phyloP scores from a whole-genome alignment of 2,888 invertebrate species.

The Pseudococcus jackbeardsleyi region DNA sequence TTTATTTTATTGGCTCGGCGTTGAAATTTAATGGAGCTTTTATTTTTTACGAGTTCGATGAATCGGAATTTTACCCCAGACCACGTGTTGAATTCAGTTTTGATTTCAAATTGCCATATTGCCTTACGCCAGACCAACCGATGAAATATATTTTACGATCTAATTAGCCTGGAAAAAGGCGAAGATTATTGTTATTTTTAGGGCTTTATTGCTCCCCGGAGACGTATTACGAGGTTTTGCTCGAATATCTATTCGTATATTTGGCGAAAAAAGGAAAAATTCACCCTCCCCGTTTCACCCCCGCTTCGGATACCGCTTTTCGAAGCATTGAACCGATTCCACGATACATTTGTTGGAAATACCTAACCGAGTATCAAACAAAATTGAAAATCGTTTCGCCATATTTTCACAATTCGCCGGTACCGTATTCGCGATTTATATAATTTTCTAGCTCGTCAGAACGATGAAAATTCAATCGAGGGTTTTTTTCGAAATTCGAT shows the following conservation, averaged over 20 bases:
- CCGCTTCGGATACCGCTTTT: neutral
- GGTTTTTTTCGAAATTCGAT: neutral
- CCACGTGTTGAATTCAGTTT: neutral
- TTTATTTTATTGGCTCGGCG: neutral
- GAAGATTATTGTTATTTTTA: slow-evolving; percentile 31
- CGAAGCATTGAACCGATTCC: neutral
- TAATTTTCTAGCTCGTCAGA: slow-evolving; percentile 29
- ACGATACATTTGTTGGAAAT: slow-evolving; percentile 13
- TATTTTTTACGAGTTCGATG: slow-evolving; percentile 28
- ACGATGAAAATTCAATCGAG: slow-evolving; percentile 3
- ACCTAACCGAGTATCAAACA: neutral
- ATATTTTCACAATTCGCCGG: slow-evolving; percentile 3
- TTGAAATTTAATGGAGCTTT: slow-evolving; percentile 1
- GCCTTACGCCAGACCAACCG: neutral
- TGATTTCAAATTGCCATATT: neutral
- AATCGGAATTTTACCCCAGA: neutral
- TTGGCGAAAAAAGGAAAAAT: neutral
- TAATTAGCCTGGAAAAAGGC: neutral
- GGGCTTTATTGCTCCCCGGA: neutral
- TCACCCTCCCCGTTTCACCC: neutral
- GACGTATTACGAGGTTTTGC: neutral
- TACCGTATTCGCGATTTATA: neutral
- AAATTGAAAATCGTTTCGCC: slow-evolving; percentile 33
- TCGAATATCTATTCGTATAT: neutral
- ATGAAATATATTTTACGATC: neutral